Conservation (phyloP, 2,113 vertebrate genomes). For the Onychorhynchus coronatus region DNA sequence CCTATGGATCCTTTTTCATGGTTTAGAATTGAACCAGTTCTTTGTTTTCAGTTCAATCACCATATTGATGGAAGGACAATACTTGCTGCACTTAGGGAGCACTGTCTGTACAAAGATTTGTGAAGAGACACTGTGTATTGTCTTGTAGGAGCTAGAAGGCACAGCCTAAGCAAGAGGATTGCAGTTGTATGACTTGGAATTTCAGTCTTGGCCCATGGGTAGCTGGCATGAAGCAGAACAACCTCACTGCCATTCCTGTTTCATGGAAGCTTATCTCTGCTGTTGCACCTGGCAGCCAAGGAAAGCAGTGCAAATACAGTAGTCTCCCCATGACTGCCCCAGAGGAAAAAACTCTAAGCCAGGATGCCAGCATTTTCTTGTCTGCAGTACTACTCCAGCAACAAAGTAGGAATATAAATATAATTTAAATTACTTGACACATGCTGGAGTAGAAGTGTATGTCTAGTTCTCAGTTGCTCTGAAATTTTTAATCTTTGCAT, state of each 20-base stretch:
- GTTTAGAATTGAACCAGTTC: slow-evolving; percentile 15
- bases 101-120: slow-evolving; percentile 27
- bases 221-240: neutral
- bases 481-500: neutral
- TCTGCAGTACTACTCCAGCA: neutral
- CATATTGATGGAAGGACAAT: neutral
- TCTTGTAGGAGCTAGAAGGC: neutral
- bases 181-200: neutral
- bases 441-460: neutral
- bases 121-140: neutral
- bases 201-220: neutral
- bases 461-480: neutral
- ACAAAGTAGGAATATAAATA: neutral
- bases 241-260: neutral
- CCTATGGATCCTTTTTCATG: neutral
- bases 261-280: slow-evolving; percentile 38
- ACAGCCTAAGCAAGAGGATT: neutral
- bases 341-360: neutral
- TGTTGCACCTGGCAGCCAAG: slow-evolving; percentile 12
- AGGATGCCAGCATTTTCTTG: neutral
- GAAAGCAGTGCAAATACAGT: neutral
- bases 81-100: neutral
- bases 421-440: neutral
- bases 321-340: neutral
- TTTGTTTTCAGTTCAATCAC: slow-evolving; percentile 12